Evolutionary conservation across 2,888 invertebrate species (phyloP), one percentile per base, ranked within the genome.

Genomic region (Synanthedon andrenaeformis): DNA sequence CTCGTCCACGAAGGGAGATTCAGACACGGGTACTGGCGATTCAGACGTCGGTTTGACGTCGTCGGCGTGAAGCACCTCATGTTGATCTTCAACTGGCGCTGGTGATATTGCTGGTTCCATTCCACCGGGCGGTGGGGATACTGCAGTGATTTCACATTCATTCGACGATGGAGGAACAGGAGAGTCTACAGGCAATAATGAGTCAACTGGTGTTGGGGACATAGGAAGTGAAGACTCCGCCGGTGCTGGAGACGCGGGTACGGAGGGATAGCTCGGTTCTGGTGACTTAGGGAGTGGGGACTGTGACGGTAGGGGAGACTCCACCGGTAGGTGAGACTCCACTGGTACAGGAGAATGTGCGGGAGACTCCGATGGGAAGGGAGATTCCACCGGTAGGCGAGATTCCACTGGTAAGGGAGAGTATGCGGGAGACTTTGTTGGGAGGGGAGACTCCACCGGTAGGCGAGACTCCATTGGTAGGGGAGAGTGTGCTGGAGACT

Each of bases 301-400:
- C 23, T 53, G 45, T 19, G 53, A 52, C 51, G 58, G 61, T 55
- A 56, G 49, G 19, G 59, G 52, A 12, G 59, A 60, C 11, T 45
- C 41, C 13, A 51, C 23, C 52, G 42, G 28, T 51, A 51, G 4
- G 8, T 59, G 69, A 65, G n/a, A 74, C 67, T 51, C 66, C 56
- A 45, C 73, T 67, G 49, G 70, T 63, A 67, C 65, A 60, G 50
- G 71, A 64, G 52, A 70, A 57, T 53, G 75, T 68, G 48, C 64
- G 59, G 3, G 72, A 63, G 51, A 62, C 69, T 63, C 23, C 70
- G 65, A 41, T 62, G 66, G 8, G 59, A 56, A 0, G 69, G 1
- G 72, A 63, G 51, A 62, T 65, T 57, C 75, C 23, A 42, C 63
- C 57, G 56, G 56, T 17, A 59, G 11, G 13, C 59, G 55, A 49